Conservation (phyloP, 2,797 vertebrate species). For the Cyclura pinguis region DNA sequence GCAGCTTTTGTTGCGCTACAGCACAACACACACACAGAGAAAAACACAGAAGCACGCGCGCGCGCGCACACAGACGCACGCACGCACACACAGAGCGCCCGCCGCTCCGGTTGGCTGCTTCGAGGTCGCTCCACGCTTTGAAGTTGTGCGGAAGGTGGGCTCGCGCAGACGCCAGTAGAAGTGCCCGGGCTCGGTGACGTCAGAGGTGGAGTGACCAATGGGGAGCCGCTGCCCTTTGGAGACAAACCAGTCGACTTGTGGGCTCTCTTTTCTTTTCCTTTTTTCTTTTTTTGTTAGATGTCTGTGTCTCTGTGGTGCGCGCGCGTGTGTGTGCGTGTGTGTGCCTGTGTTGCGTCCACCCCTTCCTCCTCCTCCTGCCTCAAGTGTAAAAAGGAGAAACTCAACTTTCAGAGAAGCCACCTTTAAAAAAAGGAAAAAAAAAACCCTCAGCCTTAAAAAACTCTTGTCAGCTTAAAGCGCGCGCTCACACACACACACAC, state of each 20-base stretch:
- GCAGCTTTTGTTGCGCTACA: constrained; percentile 53
- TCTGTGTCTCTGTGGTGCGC: neutral
- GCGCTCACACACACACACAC: neutral
- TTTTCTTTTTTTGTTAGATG: constrained; percentile 74
- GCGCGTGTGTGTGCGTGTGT: neutral
- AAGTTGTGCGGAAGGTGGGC: constrained; percentile 63
- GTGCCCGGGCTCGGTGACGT: constrained; percentile 91
- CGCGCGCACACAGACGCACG: neutral
- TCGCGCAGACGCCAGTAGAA: constrained; percentile 85
- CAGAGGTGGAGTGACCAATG: constrained; percentile 93
- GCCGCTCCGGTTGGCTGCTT: constrained; percentile 37
- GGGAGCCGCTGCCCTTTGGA: constrained; percentile 98
- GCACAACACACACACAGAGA: neutral
- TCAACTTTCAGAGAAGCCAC: constrained; percentile 95
- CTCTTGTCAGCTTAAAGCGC: constrained; percentile 83
- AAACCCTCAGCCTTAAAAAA: constrained; percentile 88
- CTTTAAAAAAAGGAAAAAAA: constrained; percentile 61
- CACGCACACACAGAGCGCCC: neutral
- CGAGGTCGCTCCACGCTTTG: constrained; percentile 17
- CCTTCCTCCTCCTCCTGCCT: constrained; percentile 79
- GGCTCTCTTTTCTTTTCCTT: constrained; percentile 43
- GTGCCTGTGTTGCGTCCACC: neutral
- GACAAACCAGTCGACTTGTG: constrained; percentile 98
- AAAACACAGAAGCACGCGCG: no score
- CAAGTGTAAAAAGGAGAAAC: constrained; percentile 93